Evolutionary conservation across 2,113 vertebrate species (phyloP), one percentile per base, ranked within the genome.

Genomic region (Anguilla japonica): DNA sequence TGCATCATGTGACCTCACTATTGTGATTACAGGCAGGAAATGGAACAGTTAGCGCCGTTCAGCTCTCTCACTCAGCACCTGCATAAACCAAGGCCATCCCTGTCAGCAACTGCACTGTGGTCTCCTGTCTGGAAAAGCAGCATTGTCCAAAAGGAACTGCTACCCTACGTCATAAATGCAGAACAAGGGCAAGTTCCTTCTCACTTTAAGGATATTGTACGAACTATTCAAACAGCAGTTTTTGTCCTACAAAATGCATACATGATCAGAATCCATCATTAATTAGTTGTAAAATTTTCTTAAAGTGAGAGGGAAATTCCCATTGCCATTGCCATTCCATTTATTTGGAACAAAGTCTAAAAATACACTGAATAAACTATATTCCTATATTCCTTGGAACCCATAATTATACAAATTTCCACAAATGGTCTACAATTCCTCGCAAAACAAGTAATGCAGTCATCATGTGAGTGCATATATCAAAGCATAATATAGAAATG

Each of bases 71-170:
- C 88, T 95, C 94, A 92, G 83, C 94, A 87, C 85, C 85, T 46
- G 75, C 63, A 84, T 40, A 86, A 88, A 89, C 88, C 91, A 93
- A 94, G 94, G 94, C 92, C 91, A 86, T 60, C 78, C 91, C 92
- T 93, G 92, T 95, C 94, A 93, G 91, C 93, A 94, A 20, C 87
- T 87, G 90, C 89, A 91, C 94, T 94, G 92, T 93, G 90, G 88
- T 83, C 85, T 83, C 75, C 87, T 83, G 82, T 13, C 84, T 2
- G 79, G 60, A 85, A 84, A 84, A 60, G 41, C 7, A 84, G 40
- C 85, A 63, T 89, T 89, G 89, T 92, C 88, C 85, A 75, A 34
- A 75, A 26, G 71, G 71, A 67, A 79, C 53, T 6, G 84, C 79
- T 78, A 79, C 40, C 39, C 29, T 18, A 57, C 67, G 50, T 67